A percentile compares a stretch with the other conserved stretches of the same genome.
Evolutionary conservation across 2,113 vertebrate genomes (phyloP).

Genomic region (Emydura subglobosa): DNA sequence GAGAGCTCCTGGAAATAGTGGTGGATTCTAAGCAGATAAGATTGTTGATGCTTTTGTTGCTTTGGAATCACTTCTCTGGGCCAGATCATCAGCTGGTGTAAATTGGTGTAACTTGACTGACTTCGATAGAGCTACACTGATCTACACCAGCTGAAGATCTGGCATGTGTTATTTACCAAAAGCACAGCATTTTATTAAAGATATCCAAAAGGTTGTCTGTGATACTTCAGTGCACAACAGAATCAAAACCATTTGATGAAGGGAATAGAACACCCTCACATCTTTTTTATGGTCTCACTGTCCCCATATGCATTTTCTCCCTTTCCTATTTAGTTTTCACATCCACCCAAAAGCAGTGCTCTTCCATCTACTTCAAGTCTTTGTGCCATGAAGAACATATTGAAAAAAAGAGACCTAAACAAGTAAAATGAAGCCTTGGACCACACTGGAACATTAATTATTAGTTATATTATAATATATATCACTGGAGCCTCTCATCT

Average conservation of each 20-base stretch:
- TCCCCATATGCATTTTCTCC: neutral
- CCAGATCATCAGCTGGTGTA: neutral
- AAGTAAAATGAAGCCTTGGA: neutral
- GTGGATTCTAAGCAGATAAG: neutral
- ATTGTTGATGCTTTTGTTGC: neutral
- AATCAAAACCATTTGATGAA: neutral
- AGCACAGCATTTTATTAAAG: neutral
- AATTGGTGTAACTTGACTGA: neutral
- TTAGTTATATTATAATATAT: conserved; percentile 19
- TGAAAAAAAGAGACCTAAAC: neutral
- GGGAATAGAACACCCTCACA: neutral
- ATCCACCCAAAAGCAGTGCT: neutral
- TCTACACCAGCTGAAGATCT: neutral
- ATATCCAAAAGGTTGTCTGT: neutral
- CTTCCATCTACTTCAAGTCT: neutral
- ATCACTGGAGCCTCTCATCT: neutral
- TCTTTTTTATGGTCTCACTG: neutral
- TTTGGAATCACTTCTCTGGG: rapidly evolving
- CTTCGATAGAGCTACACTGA: neutral
- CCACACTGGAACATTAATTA: neutral
- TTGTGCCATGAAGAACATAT: neutral
- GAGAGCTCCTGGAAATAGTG: neutral
- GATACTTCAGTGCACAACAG: neutral
- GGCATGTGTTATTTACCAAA: neutral
- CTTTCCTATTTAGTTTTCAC: neutral